Evolutionary conservation across 1,140 invertebrate species (phyloP), one percentile per base, ranked within the genome.

Genomic region (Drosophila nikananu): DNA sequence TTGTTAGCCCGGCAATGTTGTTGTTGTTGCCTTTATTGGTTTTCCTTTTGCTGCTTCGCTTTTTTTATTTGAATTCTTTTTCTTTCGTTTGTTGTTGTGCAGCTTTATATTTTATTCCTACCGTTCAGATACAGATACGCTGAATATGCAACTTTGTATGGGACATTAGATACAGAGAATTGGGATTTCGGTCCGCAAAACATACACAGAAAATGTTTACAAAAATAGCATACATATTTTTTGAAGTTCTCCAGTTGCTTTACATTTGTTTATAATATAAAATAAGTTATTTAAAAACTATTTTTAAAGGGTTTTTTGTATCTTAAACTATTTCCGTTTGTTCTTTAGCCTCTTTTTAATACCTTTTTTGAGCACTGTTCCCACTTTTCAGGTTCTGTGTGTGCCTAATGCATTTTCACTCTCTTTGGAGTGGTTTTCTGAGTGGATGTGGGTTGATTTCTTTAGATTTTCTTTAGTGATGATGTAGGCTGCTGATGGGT

Each of bases 1-100:
- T 74, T 83, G 60, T 51, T 51, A 54, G 70, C 52, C 42, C 65
- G 44, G 52, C 65, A 27, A 25, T 73, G 44, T 73, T 73, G 25
- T 25, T 30, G 48, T 15, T 70, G 68, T 37, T 60, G 54, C 54
- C 67, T 73, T 73, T 73, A 73, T 73, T 73, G 67, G 54, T 72
- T 77, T 77, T 61, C 35, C 49, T 66, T 75, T 55, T 23, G 32
- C 52, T 75, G 51, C 49, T 25, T 48, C 27, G 46, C 35, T 62
- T 15, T 57, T 23, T 42, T 57, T 52, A 39, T 55, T 37, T 55
- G 52, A 37, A 55, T 55, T 55, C 52, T 55, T 55, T 55, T 55
- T 37, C 19, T 23, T 37, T 37, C 32, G 42, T 57, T 27, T 62
- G 35, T 60, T 60, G 23, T 46, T 78, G 44, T 54, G 49, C 30